Evolutionary conservation across 92 coral and sea anemone genomes (phyloP).

Genomic region (Heliopora coerulea): DNA sequence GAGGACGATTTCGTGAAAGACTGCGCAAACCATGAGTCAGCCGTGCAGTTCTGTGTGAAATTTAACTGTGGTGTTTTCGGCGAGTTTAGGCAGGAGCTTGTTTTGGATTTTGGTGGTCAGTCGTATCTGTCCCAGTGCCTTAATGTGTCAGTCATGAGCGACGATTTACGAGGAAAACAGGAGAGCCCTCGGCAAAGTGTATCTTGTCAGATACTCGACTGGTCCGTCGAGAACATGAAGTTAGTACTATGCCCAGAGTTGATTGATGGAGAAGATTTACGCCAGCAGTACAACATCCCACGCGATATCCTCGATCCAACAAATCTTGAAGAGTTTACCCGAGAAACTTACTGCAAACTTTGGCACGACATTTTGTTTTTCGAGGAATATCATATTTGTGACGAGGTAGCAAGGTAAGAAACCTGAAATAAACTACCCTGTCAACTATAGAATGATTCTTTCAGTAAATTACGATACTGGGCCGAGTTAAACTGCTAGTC

Average conservation of each 20-base stretch:
- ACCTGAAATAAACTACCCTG: no score
- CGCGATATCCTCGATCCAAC: slow-evolving; percentile 42
- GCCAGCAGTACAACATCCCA: slow-evolving; percentile 50
- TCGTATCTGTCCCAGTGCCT: slow-evolving; percentile 42
- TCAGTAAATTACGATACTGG: no score
- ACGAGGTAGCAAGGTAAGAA: slow-evolving; percentile 59
- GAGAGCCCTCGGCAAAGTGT: slow-evolving; percentile 6
- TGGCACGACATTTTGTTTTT: slow-evolving; percentile 64
- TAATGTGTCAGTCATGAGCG: slow-evolving; percentile 51
- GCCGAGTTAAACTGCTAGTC: no score
- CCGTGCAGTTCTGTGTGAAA: slow-evolving; percentile 30
- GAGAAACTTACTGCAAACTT: slow-evolving; percentile 51
- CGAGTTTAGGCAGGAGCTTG: slow-evolving; percentile 54
- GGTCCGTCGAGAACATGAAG: slow-evolving; percentile 32
- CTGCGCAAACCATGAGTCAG: slow-evolving; percentile 4
- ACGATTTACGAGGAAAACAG: slow-evolving; percentile 14
- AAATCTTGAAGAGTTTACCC: slow-evolving; percentile 19
- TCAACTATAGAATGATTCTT: no score
- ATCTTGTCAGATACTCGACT: slow-evolving; percentile 19
- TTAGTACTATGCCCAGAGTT: slow-evolving; percentile 10
- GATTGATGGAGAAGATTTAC: slow-evolving; percentile 24
- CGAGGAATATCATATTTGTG: slow-evolving; percentile 61
- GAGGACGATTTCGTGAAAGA: slow-evolving; percentile 30
- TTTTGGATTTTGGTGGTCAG: slow-evolving; percentile 60
- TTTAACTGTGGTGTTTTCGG: slow-evolving; percentile 23